Conservation (phyloP, 2,113 vertebrate genomes). For the Chamaetylas fuelleborni region DNA sequence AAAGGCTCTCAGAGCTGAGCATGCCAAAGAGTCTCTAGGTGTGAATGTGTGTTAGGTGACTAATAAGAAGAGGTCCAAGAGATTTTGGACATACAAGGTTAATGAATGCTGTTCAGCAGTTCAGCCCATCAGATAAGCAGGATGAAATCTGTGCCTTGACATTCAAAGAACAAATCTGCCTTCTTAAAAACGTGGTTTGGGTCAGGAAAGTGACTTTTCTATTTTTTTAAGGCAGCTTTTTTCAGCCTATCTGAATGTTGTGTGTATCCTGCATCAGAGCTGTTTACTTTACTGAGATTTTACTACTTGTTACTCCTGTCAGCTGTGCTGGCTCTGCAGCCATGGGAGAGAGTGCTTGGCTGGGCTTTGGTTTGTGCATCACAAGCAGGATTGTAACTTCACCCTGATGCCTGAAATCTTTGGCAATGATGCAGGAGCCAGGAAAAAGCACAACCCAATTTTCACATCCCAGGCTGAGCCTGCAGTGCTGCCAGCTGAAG, state of each 20-base stretch:
- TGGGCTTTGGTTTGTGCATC: neutral
- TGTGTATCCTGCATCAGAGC: neutral
- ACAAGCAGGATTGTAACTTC: constrained; percentile 24
- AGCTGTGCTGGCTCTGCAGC: constrained; percentile 33
- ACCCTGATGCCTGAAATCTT: neutral
- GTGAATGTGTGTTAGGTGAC: neutral
- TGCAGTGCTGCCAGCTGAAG: neutral
- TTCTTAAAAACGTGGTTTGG: neutral
- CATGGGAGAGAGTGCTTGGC: neutral
- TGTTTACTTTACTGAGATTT: constrained; percentile 54
- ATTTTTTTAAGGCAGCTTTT: neutral
- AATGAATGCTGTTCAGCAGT: neutral
- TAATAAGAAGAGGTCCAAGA: neutral
- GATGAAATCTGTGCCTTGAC: neutral
- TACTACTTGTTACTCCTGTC: constrained; percentile 57
- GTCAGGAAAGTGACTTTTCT: neutral
- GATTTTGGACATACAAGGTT: neutral
- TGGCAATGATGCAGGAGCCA: neutral
- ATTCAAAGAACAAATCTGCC: neutral
- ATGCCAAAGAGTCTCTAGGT: neutral
- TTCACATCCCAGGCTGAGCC: neutral
- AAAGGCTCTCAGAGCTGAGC: neutral
- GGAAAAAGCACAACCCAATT: neutral
- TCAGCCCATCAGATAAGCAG: constrained; percentile 37
- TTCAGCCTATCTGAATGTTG: neutral